These are phyloP conservation scores for Sorex araneus DNA, from an alignment of 2,113 vertebrate species.

Conservation along the genomic window DNA sequence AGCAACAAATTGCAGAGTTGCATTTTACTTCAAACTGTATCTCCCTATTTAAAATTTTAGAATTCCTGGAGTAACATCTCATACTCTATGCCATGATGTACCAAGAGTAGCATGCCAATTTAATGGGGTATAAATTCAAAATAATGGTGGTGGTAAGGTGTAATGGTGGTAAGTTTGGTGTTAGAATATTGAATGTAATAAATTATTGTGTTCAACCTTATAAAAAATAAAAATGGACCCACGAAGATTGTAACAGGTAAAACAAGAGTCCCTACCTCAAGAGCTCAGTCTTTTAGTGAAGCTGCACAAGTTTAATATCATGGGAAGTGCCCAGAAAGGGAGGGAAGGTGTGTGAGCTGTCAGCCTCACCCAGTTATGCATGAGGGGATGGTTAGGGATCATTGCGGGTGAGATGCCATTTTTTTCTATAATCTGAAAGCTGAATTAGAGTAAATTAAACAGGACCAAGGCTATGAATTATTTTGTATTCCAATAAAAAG, in stretches of 20 bases:
- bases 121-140: too few species aligned
- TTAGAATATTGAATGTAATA: too few species aligned
- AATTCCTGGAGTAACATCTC: too few species aligned
- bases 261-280: not conserved
- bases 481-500: not conserved
- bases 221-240: too few species aligned
- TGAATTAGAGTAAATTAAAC: not conserved
- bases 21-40: too few species aligned
- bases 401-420: not conserved
- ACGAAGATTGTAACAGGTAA: not conserved
- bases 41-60: too few species aligned
- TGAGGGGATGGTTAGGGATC: not conserved
- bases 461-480: not conserved
- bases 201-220: too few species aligned
- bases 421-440: not conserved
- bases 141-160: too few species aligned
- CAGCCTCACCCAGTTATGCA: not conserved
- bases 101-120: too few species aligned
- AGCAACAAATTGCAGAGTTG: too few species aligned
- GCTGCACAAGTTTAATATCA: not conserved
- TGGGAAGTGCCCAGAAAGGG: not conserved
- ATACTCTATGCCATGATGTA: too few species aligned
- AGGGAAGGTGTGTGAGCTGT: rapidly evolving
- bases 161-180: too few species aligned
- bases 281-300: not conserved